phyloP scores from a whole-genome alignment of 2,797 vertebrate genomes.

The Melanotaenia boesemani region DNA sequence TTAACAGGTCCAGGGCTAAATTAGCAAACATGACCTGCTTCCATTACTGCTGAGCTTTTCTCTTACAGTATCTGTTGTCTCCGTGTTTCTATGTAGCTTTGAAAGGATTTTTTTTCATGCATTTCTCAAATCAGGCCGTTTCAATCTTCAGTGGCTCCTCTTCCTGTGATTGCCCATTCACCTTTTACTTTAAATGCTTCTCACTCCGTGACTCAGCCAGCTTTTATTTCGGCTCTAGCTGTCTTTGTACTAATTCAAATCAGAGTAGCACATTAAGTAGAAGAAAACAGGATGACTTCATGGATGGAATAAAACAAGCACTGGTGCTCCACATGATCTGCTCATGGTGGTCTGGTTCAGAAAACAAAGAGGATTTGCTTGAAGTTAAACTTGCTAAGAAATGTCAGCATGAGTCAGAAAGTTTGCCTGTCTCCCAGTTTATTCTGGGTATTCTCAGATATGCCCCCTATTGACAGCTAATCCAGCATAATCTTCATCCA shows the following conservation, averaged over 20 bases:
- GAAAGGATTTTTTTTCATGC: slow-evolving; percentile 13
- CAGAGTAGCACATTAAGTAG: too few relatives aligned
- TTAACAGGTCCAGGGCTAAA: slow-evolving; percentile 42
- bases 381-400: neutral
- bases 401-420: neutral
- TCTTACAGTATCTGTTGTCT: slow-evolving; percentile 4
- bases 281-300: too few relatives aligned
- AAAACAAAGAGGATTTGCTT: neutral
- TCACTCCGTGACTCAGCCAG: too few relatives aligned
- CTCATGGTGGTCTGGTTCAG: slow-evolving; percentile 12
- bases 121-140: slow-evolving; percentile 15
- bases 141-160: slow-evolving; percentile 11
- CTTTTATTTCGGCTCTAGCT: neutral
- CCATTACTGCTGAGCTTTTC: slow-evolving; percentile 32
- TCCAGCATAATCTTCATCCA: too few relatives aligned
- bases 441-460: too few relatives aligned
- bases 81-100: neutral
- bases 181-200: slow-evolving; percentile 4
- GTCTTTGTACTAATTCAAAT: neutral
- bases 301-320: too few relatives aligned
- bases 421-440: too few relatives aligned
- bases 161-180: slow-evolving; percentile 12
- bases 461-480: too few relatives aligned
- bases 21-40: slow-evolving; percentile 62
- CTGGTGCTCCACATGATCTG: too few relatives aligned